Base-by-base conservation (phyloP, 2,113 vertebrate genomes). In the Hypanus sabinus region DNA sequence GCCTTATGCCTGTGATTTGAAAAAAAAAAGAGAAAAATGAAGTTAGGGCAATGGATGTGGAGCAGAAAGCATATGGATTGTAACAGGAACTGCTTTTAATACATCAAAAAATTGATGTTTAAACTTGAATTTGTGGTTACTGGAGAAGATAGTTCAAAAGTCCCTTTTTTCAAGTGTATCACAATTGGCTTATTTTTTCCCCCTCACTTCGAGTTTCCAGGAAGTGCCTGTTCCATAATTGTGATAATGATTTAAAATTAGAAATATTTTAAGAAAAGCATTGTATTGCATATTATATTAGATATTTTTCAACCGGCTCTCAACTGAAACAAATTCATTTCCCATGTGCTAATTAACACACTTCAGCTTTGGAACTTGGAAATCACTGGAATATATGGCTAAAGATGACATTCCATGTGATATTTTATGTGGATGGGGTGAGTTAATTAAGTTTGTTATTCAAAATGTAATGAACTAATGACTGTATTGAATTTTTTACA, bases 401-500 rank as follows among this genome's bases (percentile, higher is more conserved):
- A 57, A 55, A 22, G 71, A 46, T 46, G 46, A 46, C 46, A 3
- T 46, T 46, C 46, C 46, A 46, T 46, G 46, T 46, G 1, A 46
- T 46, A 46, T 46, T 46, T 46, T 46, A 46, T 46, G 46, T 46
- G 71, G 22, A 73, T 9, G 85, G 30, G 33, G 14, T 88, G 62
- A 7, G 57, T 1, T 88, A 65, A 14, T 79, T 79, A 36, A 33
- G 36, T 73, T 16, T 73, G 11, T 93, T 38, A 30, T 70, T 93
- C 36, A 93, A 27, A 73, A 36, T 90, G n/a, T 30, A 90, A 46
- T 46, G 46, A 46, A 46, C 60, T 65, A 65, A 90, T 65, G 30
- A 16, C 75, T 94, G 94, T 94, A 62, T 94, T 46, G 46, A 36
- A 36, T 95, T 95, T 92, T 94, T 96, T 96, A 62, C 94, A 97